Evolutionary conservation across 2,888 invertebrate species (phyloP).

Genomic region (Arrhopalites spinosus): DNA sequence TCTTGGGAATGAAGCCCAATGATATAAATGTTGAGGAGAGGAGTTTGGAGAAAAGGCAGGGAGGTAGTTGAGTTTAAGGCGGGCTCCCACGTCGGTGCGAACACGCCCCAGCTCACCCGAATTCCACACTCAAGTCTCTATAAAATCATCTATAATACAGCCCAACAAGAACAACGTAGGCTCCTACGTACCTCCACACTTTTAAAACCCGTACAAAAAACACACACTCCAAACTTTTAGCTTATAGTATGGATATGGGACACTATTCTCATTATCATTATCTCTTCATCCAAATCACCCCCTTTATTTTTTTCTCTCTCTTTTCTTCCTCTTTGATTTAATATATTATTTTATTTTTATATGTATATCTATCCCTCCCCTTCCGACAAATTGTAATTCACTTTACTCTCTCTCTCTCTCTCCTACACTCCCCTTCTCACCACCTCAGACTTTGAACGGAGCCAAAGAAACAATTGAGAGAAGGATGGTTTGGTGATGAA

Average conservation of each 20-base stretch:
- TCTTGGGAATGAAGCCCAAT: background rate
- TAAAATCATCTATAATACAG: no score
- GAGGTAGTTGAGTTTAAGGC: conserved; percentile 24
- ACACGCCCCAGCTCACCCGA: conserved; percentile 53
- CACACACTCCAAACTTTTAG: background rate
- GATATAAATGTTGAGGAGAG: conserved; percentile 17
- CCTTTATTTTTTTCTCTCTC: background rate
- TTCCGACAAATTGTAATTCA: no score
- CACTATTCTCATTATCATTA: background rate
- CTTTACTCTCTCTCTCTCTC: background rate
- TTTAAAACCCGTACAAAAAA: background rate
- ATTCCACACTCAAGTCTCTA: conserved; percentile 28
- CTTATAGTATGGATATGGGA: background rate
- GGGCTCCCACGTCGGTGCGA: conserved; percentile 52
- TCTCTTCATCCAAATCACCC: background rate
- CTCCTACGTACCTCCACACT: conserved; percentile 15
- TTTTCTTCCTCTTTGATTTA: background rate
- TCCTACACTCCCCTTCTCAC: background rate
- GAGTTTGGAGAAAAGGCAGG: conserved; percentile 25
- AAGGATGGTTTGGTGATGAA: background rate
- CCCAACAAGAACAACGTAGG: background rate
- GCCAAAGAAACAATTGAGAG: background rate
- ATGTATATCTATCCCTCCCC: background rate
- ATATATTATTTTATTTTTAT: background rate
- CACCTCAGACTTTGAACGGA: no score